These are phyloP conservation scores for Ophiothrix spiculata DNA, from an alignment of 35 echinoderm and acorn worm genomes.

Conservation along the genomic window DNA sequence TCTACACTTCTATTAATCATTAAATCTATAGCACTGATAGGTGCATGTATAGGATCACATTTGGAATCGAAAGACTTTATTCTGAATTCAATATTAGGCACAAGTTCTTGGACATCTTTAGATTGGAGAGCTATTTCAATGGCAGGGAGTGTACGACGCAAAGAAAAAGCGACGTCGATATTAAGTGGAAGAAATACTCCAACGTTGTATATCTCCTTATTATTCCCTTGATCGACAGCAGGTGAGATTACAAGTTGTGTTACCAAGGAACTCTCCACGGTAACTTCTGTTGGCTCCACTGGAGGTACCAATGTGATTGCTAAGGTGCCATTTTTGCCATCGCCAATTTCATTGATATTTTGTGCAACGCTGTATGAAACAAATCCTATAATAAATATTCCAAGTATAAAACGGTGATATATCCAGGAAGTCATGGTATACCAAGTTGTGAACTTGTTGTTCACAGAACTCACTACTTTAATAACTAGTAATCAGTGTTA, in stretches of 20 bases:
- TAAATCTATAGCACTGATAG: not conserved
- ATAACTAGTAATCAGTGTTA: no score
- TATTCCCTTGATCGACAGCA: no score
- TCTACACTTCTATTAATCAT: slow-evolving; percentile 26
- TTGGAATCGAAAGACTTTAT: not conserved
- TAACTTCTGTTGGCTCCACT: not conserved
- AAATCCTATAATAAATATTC: not conserved
- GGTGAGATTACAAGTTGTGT: no score
- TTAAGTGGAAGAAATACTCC: not conserved
- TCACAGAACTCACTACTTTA: not conserved
- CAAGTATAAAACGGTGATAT: not conserved
- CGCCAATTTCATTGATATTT: not conserved
- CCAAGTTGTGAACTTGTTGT: not conserved
- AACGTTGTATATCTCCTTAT: not conserved
- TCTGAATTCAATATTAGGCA: not conserved
- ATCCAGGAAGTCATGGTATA: not conserved
- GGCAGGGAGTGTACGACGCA: not conserved
- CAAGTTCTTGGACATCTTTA: not conserved
- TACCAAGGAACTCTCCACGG: no score
- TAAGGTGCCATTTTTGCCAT: not conserved
- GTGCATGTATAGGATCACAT: not conserved
- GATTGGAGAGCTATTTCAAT: not conserved
- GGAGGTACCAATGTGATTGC: not conserved
- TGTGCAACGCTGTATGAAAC: not conserved
- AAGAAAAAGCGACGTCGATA: not conserved